Conservation (phyloP, 2,797 vertebrate species). For the Octomys mimax region DNA sequence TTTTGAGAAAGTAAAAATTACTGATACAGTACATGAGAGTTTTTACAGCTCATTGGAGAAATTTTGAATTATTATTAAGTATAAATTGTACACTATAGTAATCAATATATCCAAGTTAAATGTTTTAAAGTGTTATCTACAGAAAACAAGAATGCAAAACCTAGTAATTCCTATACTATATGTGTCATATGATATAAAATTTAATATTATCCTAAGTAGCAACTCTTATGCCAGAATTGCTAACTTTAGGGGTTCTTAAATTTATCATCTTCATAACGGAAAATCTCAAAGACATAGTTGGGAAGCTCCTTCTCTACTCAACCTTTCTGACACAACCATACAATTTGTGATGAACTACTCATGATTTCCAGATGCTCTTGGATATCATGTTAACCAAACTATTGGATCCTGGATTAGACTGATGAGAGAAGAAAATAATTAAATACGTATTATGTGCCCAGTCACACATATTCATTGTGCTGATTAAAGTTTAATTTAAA, state of each 20-base stretch:
- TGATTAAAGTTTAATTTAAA: constrained; percentile 64
- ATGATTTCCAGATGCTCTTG: not conserved
- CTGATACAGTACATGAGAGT: not conserved
- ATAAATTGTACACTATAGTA: not conserved
- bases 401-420: not conserved
- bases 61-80: constrained; percentile 27
- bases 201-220: not conserved
- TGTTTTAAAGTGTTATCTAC: constrained; percentile 27
- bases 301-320: not conserved
- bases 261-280: not conserved
- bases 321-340: not conserved
- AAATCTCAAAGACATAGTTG: not conserved
- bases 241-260: not conserved
- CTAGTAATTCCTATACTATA: not conserved
- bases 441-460: not conserved
- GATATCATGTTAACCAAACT: not conserved
- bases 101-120: not conserved
- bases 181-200: not conserved
- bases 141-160: constrained; percentile 4
- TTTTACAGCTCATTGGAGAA: not conserved
- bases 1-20: constrained; percentile 1
- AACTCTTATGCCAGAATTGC: not conserved
- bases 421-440: not conserved
- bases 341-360: not conserved
- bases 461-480: not conserved